These are phyloP conservation scores for Coregonus clupeaformis DNA, from an alignment of 2,113 vertebrate genomes.

Conservation along the genomic window DNA sequence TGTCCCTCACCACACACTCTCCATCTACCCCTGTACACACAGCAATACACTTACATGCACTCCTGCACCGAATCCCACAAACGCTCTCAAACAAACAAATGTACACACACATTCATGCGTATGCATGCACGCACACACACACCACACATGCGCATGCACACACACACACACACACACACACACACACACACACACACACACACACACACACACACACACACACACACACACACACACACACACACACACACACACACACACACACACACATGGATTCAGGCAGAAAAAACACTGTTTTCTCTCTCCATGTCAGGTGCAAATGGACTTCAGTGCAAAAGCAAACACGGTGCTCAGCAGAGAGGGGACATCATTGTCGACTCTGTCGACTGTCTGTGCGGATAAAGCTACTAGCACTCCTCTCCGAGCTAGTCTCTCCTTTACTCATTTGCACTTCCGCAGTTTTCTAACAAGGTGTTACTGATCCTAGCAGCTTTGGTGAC, in stretches of 20 bases:
- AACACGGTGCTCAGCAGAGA: conserved; percentile 38
- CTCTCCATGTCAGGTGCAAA: conserved; percentile 63
- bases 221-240: conserved; percentile 1
- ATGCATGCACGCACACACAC: neutral
- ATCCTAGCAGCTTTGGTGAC: conserved; percentile 64
- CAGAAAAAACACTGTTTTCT: conserved; percentile 39
- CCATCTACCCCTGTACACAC: conserved; percentile 1
- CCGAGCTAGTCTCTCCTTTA: conserved; percentile 33
- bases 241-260: conserved; percentile 16
- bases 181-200: neutral
- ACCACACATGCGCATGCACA: too few relatives aligned
- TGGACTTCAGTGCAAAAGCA: conserved; percentile 49
- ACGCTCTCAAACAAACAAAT: conserved; percentile 12
- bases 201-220: neutral
- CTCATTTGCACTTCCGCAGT: conserved; percentile 69
- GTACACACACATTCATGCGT: neutral
- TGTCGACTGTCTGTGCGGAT: conserved; percentile 54
- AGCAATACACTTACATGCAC: conserved; percentile 15
- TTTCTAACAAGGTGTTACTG: conserved; percentile 57
- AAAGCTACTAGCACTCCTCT: conserved; percentile 51
- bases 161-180: too few relatives aligned
- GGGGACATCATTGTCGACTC: conserved; percentile 54
- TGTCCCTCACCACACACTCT: conserved; percentile 18
- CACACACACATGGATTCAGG: conserved; percentile 36
- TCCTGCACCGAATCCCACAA: neutral